phyloP scores from a whole-genome alignment of 2,113 vertebrate species.

The Alosa alosa region DNA sequence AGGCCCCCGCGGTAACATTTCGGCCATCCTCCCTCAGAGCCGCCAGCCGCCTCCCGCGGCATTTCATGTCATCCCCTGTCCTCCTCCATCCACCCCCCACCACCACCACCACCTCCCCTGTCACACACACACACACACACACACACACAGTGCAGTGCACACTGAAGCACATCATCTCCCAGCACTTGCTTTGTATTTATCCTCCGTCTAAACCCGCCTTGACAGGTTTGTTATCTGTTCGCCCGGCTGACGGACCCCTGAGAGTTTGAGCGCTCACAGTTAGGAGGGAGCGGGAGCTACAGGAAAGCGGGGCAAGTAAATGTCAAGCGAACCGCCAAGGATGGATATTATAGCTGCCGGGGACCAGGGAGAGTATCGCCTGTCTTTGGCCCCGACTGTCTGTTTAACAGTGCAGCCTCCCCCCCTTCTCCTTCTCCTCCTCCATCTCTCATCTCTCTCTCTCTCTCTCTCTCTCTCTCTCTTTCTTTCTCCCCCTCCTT shows the following conservation, averaged over 20 bases:
- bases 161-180: constrained; percentile 79
- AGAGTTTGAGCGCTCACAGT: constrained; percentile 77
- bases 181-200: constrained; percentile 76
- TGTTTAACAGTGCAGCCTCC: constrained; percentile 75
- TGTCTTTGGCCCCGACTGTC: constrained; percentile 72
- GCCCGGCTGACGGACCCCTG: constrained; percentile 76
- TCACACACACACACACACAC: constrained; percentile 25
- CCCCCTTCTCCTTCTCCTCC: constrained; percentile 55
- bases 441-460: not conserved
- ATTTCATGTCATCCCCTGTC: constrained; percentile 74
- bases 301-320: constrained; percentile 82
- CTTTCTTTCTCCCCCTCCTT: not conserved
- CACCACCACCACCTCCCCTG: not conserved
- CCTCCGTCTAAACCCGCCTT: constrained; percentile 79
- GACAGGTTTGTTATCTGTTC: constrained; percentile 92
- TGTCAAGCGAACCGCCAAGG: constrained; percentile 87
- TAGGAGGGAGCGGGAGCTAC: constrained; percentile 67
- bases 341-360: constrained; percentile 85
- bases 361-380: constrained; percentile 77
- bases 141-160: constrained; percentile 53
- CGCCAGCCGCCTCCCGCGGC: constrained; percentile 70
- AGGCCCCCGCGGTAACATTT: constrained; percentile 68
- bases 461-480: not conserved
- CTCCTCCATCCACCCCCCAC: constrained; percentile 55
- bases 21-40: constrained; percentile 65